phyloP scores from a whole-genome alignment of 2,113 vertebrate species.

The Phycodurus eques region DNA sequence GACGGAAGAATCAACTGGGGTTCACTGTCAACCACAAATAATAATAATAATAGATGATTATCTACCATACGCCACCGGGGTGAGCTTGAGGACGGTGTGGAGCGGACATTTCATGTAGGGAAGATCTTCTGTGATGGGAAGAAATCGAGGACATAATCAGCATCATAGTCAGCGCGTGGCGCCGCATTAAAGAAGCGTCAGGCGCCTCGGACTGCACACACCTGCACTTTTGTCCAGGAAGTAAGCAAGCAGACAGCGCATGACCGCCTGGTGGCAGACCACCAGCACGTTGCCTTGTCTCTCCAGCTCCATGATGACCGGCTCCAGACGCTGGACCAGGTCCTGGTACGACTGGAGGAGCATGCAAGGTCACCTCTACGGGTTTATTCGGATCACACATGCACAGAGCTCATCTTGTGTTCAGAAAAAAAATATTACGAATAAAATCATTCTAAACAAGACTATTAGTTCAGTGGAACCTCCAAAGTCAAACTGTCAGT shows the following conservation, averaged over 20 bases:
- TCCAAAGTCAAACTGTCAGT: neutral
- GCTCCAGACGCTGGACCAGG: conserved; percentile 92
- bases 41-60: neutral
- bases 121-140: conserved; percentile 79
- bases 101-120: conserved; percentile 94
- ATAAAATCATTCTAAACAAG: neutral
- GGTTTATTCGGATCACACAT: neutral
- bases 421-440: neutral
- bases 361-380: neutral
- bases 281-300: conserved; percentile 91
- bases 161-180: neutral
- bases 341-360: conserved; percentile 90
- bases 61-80: conserved; percentile 92
- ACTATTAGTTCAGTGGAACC: neutral
- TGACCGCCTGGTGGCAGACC: conserved; percentile 94
- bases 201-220: conserved; percentile 40
- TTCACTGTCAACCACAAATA: no score
- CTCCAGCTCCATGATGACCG: conserved; percentile 97
- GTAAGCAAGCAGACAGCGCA: conserved; percentile 95
- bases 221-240: conserved; percentile 96
- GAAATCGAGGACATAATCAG: neutral
- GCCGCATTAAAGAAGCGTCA: neutral
- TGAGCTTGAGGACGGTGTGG: conserved; percentile 91
- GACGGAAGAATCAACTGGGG: no score
- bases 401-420: neutral